Base-by-base conservation (phyloP, 2,113 vertebrate genomes). In the Myrmophylax atrothorax region DNA sequence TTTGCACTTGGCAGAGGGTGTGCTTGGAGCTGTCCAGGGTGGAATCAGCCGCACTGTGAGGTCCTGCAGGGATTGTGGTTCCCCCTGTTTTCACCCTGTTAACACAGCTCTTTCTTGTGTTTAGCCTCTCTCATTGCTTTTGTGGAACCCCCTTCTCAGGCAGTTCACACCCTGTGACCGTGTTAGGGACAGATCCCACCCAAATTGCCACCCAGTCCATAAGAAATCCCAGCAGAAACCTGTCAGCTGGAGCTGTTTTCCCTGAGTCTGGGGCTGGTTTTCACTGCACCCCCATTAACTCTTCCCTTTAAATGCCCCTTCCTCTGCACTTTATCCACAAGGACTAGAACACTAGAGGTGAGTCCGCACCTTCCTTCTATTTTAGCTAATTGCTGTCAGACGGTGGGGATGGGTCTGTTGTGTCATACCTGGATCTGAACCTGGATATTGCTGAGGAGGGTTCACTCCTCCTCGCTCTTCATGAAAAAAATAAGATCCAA, bases 301-400 rank as follows among this genome's bases (percentile, higher is more conserved):
- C 35, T 81, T 59, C 58, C 52, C 53, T 56, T 42, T 29, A 59
- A 81, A 70, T 70, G 23, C 63, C 56, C 10, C 22, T 86, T 90
- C 72, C 72, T 90, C 79, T 86, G 93, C 94, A 90, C 93, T 88
- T 96, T 64, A 88, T 29, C 59, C 64, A 10, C 3, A 1, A 37
- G 3, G 2, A 26, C 35, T 64, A 18, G 12, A 77, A 90, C 60
- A 59, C 73, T n/a, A 93, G 40, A 26, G 87, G 49, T 0, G 1
- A 68, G 56, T 56, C 68, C 47, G 73, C 33, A 35, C 38, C 87
- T 93, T 59, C 55, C 62, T 87, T 56, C 63, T 84, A 29, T 60
- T 63, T 56, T 70, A 84, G 72, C 55, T n/a, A 12, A 64, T 72
- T 86, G 74, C 74, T 93, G 60, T 77, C 29, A 40, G 59, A 24